A percentile compares a stretch with the other conserved stretches of the same genome.
Conservation (phyloP, 2,797 vertebrate genomes). For the Tympanoctomys barrerae region DNA sequence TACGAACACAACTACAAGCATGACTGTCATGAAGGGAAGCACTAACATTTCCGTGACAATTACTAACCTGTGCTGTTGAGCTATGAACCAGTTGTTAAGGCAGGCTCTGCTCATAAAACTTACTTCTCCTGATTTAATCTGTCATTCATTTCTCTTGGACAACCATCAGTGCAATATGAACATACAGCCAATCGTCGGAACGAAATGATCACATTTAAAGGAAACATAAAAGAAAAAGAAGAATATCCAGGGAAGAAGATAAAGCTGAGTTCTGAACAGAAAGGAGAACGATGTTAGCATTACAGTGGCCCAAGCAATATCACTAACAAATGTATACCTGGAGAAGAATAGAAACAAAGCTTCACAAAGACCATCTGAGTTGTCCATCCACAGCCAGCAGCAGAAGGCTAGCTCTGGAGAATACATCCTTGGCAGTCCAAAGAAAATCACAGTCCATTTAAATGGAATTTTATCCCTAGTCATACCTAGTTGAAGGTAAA, state of each 20-base stretch:
- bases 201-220: neutral
- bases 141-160: neutral
- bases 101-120: neutral
- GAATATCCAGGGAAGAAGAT: neutral
- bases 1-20: neutral
- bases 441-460: neutral
- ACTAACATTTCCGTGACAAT: neutral
- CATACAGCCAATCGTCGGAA: slow-evolving; percentile 25
- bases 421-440: neutral
- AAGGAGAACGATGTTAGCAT: neutral
- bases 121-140: slow-evolving; percentile 51
- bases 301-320: neutral
- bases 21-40: neutral
- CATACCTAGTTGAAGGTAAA: neutral
- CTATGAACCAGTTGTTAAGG: neutral
- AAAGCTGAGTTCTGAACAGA: neutral
- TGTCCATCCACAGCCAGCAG: neutral
- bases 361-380: neutral
- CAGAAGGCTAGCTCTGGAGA: neutral
- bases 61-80: neutral
- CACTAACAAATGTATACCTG: neutral
- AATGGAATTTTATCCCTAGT: slow-evolving; percentile 22
- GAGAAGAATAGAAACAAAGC: neutral
- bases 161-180: neutral
- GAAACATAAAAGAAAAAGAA: neutral